Percentiles rank a stretch among this genome's conserved stretches.
Evolutionary conservation across 2,888 invertebrate genomes (phyloP).

Genomic region (Halictus quadricinctus): DNA sequence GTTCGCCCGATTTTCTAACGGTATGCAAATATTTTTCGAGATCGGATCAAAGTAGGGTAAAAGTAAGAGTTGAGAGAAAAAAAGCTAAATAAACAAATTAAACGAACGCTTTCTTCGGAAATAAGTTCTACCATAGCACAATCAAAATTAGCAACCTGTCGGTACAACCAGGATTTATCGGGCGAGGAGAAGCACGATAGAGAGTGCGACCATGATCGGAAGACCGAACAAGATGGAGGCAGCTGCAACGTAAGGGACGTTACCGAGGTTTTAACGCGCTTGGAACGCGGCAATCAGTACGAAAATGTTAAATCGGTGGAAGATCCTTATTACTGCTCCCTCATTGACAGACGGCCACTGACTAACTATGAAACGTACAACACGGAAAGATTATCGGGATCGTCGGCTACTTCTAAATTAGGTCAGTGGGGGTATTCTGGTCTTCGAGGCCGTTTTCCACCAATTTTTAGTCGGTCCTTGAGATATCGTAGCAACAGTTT

Average conservation of each 20-base stretch:
- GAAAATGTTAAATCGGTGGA: slow-evolving; percentile 17
- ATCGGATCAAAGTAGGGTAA: slow-evolving; percentile 9
- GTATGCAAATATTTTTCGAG: not conserved
- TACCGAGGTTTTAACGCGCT: not conserved
- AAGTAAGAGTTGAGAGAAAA: not conserved
- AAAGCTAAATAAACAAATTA: not conserved
- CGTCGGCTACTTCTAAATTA: not conserved
- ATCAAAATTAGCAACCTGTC: slow-evolving; percentile 71
- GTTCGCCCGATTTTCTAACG: not conserved
- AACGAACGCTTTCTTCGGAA: slow-evolving; percentile 50
- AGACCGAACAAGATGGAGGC: slow-evolving; percentile 15
- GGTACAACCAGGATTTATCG: slow-evolving; percentile 69
- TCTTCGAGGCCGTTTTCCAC: too few relatives aligned
- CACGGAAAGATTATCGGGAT: not conserved
- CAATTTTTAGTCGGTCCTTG: too few relatives aligned
- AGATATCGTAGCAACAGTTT: too few relatives aligned
- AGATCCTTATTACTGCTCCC: slow-evolving; percentile 7
- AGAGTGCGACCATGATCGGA: slow-evolving; percentile 31
- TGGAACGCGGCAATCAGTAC: slow-evolving; percentile 18
- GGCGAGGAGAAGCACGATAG: slow-evolving; percentile 34
- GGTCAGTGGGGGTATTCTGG: not conserved
- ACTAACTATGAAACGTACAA: not conserved
- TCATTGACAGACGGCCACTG: not conserved
- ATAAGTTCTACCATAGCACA: slow-evolving; percentile 67
- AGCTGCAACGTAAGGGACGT: slow-evolving; percentile 21